phyloP scores from a whole-genome alignment of 2,888 invertebrate species.

The Nowickia ferox region DNA sequence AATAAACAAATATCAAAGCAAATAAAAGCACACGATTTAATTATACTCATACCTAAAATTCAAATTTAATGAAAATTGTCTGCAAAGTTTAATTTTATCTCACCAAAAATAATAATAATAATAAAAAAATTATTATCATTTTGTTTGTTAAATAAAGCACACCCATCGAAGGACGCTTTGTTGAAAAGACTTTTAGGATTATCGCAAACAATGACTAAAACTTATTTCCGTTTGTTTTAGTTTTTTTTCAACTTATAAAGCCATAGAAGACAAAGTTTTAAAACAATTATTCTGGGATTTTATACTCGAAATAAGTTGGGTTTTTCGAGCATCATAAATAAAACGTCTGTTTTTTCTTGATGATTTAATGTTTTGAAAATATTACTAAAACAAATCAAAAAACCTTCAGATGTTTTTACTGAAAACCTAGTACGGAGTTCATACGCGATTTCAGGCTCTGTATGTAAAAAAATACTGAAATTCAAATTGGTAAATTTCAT shows the following conservation, averaged over 20 bases:
- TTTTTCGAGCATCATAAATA: too few species aligned
- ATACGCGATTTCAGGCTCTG: too few species aligned
- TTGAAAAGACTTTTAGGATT: slow-evolving; percentile 62
- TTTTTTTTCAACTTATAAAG: background rate
- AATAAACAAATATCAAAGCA: slow-evolving; percentile 11
- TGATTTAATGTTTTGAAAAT: too few species aligned
- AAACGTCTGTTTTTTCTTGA: too few species aligned
- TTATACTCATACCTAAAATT: background rate
- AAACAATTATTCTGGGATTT: too few species aligned
- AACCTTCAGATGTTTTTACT: too few species aligned
- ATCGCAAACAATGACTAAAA: slow-evolving; percentile 32
- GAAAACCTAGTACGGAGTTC: too few species aligned
- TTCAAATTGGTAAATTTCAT: too few species aligned
- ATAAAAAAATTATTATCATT: slow-evolving; percentile 45
- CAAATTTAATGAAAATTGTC: slow-evolving; percentile 32
- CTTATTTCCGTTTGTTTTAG: slow-evolving; percentile 27
- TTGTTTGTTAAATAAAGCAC: slow-evolving; percentile 50
- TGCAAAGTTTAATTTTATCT: slow-evolving; percentile 57
- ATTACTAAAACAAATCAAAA: too few species aligned
- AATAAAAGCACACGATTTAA: background rate
- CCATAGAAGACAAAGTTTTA: too few species aligned
- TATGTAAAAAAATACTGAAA: too few species aligned
- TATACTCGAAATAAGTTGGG: too few species aligned
- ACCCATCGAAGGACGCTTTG: slow-evolving; percentile 48
- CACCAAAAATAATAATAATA: slow-evolving; percentile 11